Evolutionary conservation across 2,797 vertebrate genomes (phyloP).

Genomic region (Cossypha polioptera): DNA sequence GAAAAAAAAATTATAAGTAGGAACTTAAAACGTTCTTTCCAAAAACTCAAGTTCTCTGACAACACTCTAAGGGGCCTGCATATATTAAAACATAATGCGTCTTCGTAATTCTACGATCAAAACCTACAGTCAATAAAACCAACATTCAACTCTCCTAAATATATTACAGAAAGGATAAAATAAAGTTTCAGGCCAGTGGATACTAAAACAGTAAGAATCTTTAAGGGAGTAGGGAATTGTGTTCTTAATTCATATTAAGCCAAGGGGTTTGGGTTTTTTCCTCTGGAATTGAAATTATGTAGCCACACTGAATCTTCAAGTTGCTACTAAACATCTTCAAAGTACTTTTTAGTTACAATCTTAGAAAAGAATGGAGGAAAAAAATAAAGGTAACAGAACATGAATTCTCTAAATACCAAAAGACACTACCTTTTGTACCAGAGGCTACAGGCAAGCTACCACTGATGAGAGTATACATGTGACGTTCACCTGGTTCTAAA

Average conservation of each 20-base stretch:
- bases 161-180: neutral
- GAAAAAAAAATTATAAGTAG: neutral
- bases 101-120: neutral
- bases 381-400: neutral
- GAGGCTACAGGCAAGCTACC: neutral
- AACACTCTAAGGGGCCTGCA: neutral
- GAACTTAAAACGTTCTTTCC: neutral
- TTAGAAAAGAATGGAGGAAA: neutral
- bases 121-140: neutral
- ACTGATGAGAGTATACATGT: neutral
- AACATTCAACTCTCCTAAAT: neutral
- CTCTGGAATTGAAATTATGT: neutral
- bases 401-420: neutral
- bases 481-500: neutral
- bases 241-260: neutral
- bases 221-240: fast-evolving
- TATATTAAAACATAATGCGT: neutral
- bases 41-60: neutral
- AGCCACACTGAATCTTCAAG: neutral
- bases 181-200: neutral
- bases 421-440: neutral
- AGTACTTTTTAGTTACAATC: neutral
- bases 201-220: neutral
- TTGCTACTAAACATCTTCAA: neutral
- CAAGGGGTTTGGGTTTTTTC: neutral